A percentile compares a stretch with the other conserved stretches of the same genome.
Conservation (phyloP, 2,113 vertebrate species). For the Cebus imitator region DNA sequence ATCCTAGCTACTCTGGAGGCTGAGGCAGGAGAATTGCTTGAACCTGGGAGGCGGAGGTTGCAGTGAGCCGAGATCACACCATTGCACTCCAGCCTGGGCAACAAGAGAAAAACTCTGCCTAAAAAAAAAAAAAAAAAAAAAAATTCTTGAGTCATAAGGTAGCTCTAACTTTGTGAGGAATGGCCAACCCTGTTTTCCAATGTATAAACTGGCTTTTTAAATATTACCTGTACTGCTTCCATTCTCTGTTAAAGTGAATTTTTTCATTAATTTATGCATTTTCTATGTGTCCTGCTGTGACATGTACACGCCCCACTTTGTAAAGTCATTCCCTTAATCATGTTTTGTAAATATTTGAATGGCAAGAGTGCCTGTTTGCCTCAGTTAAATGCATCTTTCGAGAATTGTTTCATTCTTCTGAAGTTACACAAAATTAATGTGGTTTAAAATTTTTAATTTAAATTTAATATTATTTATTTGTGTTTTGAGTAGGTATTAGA, state of each 20-base stretch:
- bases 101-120: too few relatives aligned
- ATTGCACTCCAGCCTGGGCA: too few relatives aligned
- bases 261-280: background rate
- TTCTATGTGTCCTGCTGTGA: background rate
- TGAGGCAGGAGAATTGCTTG: too few relatives aligned
- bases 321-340: background rate
- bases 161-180: background rate
- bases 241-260: background rate
- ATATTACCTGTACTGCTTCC: background rate
- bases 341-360: background rate
- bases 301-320: background rate
- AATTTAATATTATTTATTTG: background rate
- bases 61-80: too few relatives aligned
- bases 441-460: background rate
- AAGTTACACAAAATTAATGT: background rate
- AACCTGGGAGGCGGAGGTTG: too few relatives aligned
- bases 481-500: background rate
- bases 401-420: background rate
- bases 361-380: background rate
- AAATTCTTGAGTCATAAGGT: background rate
- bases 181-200: background rate
- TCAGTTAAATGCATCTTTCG: background rate
- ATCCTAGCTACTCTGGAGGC: too few relatives aligned
- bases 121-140: background rate
- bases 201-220: conserved; percentile 11